Evolutionary conservation across 1,140 invertebrate species (phyloP).

Genomic region (Pygmarrhopalites habei): DNA sequence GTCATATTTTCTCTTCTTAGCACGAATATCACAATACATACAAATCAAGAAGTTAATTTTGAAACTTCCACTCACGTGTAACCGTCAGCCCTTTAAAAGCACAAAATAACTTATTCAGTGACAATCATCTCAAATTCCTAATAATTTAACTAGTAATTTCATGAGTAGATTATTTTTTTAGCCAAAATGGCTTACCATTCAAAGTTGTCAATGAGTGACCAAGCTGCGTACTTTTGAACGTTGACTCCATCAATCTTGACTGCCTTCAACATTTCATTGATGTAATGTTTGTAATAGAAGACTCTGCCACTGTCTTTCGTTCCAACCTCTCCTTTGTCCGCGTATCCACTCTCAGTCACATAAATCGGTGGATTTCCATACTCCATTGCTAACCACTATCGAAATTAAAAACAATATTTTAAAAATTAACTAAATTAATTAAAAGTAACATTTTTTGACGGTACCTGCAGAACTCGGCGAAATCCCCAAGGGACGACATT

Average conservation of each 20-base stretch:
- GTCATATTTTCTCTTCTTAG: neutral
- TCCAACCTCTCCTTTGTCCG: conserved; percentile 15
- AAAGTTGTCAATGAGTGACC: conserved; percentile 14
- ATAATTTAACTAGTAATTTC: neutral
- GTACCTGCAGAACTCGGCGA: conserved; percentile 26
- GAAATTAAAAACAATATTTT: too few relatives aligned
- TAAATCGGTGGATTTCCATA: conserved; percentile 27
- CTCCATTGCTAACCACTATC: too few relatives aligned
- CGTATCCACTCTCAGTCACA: conserved; percentile 33
- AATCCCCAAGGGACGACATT: conserved; percentile 29
- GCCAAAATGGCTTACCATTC: conserved; percentile 33
- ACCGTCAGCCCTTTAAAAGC: neutral
- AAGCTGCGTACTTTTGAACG: conserved; percentile 11
- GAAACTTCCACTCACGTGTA: neutral
- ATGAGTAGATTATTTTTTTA: neutral
- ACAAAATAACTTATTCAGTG: neutral
- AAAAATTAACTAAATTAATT: too few relatives aligned
- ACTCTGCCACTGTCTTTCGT: conserved; percentile 43
- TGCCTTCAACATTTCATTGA: conserved; percentile 25
- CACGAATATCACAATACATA: neutral
- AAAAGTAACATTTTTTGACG: too few relatives aligned
- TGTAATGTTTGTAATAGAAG: conserved; percentile 17
- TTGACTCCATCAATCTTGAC: too few relatives aligned
- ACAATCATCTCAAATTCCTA: neutral
- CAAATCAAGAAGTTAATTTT: neutral